Percentiles rank a stretch among this genome's conserved stretches.
Conservation (phyloP, 2,113 vertebrate genomes). For the Pipa parva region DNA sequence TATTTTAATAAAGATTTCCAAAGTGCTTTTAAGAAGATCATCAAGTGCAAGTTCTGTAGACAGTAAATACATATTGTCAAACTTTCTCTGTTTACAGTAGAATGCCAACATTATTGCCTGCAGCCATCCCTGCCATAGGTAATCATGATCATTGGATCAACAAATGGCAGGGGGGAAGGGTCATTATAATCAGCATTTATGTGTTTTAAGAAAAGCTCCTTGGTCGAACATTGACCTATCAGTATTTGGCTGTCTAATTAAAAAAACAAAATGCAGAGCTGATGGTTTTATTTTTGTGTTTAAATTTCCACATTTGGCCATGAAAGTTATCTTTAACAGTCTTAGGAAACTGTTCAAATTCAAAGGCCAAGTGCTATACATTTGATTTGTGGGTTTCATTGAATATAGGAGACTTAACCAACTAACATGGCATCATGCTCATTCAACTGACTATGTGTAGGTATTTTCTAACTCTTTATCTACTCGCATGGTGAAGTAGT, state of each 20-base stretch:
- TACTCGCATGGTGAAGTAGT: slow-evolving; percentile 29
- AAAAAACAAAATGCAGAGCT: too few relatives aligned
- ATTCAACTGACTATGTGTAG: not conserved
- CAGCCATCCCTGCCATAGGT: not conserved
- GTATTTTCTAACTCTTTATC: slow-evolving; percentile 21
- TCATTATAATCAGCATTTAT: not conserved
- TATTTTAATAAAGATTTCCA: slow-evolving; percentile 99
- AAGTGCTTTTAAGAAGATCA: slow-evolving; percentile 94
- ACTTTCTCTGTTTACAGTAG: not conserved
- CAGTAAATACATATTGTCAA: slow-evolving; percentile 51
- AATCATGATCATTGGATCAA: not conserved
- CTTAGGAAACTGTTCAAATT: slow-evolving; percentile 34
- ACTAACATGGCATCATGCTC: not conserved
- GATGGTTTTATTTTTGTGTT: too few relatives aligned
- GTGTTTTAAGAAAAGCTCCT: not conserved
- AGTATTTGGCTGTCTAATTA: slow-evolving; percentile 8
- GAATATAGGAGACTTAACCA: not conserved
- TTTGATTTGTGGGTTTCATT: slow-evolving; percentile 12
- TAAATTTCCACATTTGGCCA: too few relatives aligned
- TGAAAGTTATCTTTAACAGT: too few relatives aligned
- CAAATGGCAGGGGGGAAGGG: not conserved
- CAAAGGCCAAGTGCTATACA: slow-evolving; percentile 22
- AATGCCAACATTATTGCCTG: slow-evolving; percentile 9
- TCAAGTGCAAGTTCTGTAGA: slow-evolving; percentile 90
- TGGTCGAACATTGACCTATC: not conserved